Evolutionary conservation across 2,113 vertebrate species (phyloP).

Genomic region (Myanophis thanlyinensis): DNA sequence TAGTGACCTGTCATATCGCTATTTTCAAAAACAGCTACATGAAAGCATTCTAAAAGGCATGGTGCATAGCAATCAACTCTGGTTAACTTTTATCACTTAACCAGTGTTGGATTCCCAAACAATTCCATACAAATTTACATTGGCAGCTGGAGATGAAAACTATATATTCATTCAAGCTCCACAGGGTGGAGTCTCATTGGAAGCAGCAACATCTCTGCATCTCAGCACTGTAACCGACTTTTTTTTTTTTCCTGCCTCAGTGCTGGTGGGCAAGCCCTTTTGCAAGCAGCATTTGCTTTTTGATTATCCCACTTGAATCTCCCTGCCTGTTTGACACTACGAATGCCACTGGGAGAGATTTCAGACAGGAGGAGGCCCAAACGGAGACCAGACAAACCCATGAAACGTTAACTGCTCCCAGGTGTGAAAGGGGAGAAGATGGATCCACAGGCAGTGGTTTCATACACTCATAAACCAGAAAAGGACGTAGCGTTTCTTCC

Average conservation of each 20-base stretch:
- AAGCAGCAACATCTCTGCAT: slow-evolving; percentile 47
- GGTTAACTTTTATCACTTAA: background rate
- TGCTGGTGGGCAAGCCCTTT: background rate
- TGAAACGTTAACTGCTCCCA: background rate
- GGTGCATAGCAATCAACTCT: background rate
- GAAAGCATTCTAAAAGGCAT: background rate
- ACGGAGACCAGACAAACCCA: background rate
- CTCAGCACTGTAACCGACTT: slow-evolving; percentile 11
- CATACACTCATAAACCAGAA: background rate
- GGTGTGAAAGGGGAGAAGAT: background rate
- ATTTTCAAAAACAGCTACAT: background rate
- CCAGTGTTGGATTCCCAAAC: background rate
- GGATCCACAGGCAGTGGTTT: background rate
- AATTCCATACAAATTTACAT: background rate
- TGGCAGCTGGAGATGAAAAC: background rate
- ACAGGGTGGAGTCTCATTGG: slow-evolving; percentile 54
- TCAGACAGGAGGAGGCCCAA: background rate
- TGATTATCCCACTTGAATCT: background rate
- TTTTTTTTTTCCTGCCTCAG: slow-evolving; percentile 31
- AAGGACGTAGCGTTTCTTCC: background rate
- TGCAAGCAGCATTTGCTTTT: background rate
- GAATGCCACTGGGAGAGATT: background rate
- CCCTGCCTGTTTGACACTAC: background rate
- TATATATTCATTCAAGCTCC: slow-evolving; percentile 28
- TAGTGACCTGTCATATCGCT: background rate